Base-by-base conservation (phyloP, 2,113 vertebrate genomes). In the Rutilus rutilus region DNA sequence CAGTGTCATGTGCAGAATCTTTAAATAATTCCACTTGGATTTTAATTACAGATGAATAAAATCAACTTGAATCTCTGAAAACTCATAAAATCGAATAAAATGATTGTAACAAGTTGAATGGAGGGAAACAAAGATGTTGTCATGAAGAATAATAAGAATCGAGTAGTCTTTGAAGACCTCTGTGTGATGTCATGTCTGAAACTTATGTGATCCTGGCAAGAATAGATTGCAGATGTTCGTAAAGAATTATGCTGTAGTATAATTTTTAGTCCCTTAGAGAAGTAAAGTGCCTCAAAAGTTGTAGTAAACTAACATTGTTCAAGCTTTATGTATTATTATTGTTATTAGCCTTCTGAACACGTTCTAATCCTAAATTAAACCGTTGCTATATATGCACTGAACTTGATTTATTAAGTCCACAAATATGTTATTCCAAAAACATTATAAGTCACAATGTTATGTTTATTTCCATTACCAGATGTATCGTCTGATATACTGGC, bases 281-380 rank as follows among this genome's bases (percentile, higher is more conserved):
- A 75, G 79, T 84, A 8, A 52, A 73, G 54, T 73, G 39, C 14
- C 15, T 76, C 50, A 85, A 65, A 60, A 25, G 17, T 57, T 77
- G 65, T 47, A 57, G 57, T 23, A 83, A 10, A n/a, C 60, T 27
- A 65, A 71, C 60, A 52, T 30, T 69, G 69, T 50, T 83, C 60
- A 78, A 47, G 54, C 10, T 47, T 74, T 62, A 87, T 64, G 62
- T 64, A 71, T 14, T 14, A 50, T 50, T 47, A 15, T 78, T 60
- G 79, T 86, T 80, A 45, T 36, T 81, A 62, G 36, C 57, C 30
- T 74, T 54, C 33, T 14, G 10, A 73, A 39, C 86, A 65, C 57
- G 39, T 47, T 21, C 64, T 54, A 65, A 80, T 80, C 64, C 62
- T 69, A 80, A 84, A 86, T 84, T 81, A 81, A 67, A 81, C 45